Evolutionary conservation across 2,113 vertebrate species (phyloP), one percentile per base, ranked within the genome.

Genomic region (Colaptes auratus): DNA sequence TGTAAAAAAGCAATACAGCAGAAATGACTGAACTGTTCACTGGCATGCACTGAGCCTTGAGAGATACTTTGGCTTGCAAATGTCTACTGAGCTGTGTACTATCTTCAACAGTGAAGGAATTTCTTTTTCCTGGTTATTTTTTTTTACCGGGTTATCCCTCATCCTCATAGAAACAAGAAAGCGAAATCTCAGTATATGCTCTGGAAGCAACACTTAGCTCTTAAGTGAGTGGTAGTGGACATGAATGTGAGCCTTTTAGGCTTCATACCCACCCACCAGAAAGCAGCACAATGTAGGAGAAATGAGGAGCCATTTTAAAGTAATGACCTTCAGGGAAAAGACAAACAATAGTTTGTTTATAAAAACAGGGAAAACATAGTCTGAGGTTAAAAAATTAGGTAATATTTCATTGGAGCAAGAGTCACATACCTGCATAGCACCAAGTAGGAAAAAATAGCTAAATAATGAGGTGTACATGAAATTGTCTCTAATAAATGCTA

Each of bases 401-500:
- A 55, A 33, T 58, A 35, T 72, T 71, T 53, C 35, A 58, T 15
- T 81, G n/a, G 42, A 42, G 19, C 16, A 60, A 81, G 59, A 66
- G 80, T 42, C 35, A 77, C 36, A 28, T 53, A 61, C 12, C 21
- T 81, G 83, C 30, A 69, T 31, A 64, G 5, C 53, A 77, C 15
- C 18, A 48, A 64, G 25, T 42, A 27, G 16, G 59, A 36, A 85
- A 73, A 73, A 77, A 58, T 63, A 66, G 39, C 15, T 86, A 77
- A 73, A 73, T 69, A 69, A 12, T 64, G 50, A 63, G 20, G 23
- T 50, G 70, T 73, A 39, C 42, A 67, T 59, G 69, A 89, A 92
- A 74, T 78, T 19, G 67, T 35, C 15, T 12, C 56, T 88, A 90
- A 86, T 87, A 95, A 96, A 95, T 96, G 72, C 81, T 93, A 86